Evolutionary conservation across 2,797 vertebrate species (phyloP), one percentile per base, ranked within the genome.

Genomic region (Garrulus glandarius): DNA sequence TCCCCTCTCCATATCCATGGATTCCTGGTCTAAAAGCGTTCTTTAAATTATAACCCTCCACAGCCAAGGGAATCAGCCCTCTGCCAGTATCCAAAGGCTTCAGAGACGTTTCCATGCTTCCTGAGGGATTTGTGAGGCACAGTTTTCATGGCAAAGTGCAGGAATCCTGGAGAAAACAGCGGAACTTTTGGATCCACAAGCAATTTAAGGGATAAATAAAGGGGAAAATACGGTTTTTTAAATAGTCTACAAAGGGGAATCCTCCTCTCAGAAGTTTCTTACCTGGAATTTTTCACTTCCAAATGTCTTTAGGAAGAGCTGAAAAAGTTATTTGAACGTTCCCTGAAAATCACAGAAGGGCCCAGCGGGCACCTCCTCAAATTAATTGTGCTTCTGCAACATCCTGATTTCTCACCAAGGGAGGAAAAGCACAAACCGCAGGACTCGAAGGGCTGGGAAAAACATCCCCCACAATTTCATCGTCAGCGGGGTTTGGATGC

Each of bases 361-460:
- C 84, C 72, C 89, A 92, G 90, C 34, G 2, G 79, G 90, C 85
- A 56, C 13, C 56, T 32, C 9, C 76, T 59, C 52, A 83, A 89
- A 92, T 94, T 87, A 95, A 93, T 93, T 55, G 88, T 3, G 32
- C 56, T 89, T 41, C 71, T 92, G 49, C 68, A 88, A 37, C 6
- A 34, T 80, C 64, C 82, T 69, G 82, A 92, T 92, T 76, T 63
- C 84, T 89, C 89, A 72, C 84, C 75, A 10, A 69, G 34, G 47
- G 55, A 91, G 55, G 30, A 72, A 36, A 84, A 84, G n/a, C 81
- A 61, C 36, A 68, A 65, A 71, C 57, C 29, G 13, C 29, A 34
- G 60, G 68, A 46, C 49, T 65, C 55, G 13, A 39, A 71, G n/a
- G 22, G 27, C 11, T 9, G 7, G 32, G 2, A 30, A 65, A 91